These are phyloP conservation scores for Drosophila parthenogenetica DNA, from an alignment of 2,888 invertebrate genomes.

Conservation along the genomic window DNA sequence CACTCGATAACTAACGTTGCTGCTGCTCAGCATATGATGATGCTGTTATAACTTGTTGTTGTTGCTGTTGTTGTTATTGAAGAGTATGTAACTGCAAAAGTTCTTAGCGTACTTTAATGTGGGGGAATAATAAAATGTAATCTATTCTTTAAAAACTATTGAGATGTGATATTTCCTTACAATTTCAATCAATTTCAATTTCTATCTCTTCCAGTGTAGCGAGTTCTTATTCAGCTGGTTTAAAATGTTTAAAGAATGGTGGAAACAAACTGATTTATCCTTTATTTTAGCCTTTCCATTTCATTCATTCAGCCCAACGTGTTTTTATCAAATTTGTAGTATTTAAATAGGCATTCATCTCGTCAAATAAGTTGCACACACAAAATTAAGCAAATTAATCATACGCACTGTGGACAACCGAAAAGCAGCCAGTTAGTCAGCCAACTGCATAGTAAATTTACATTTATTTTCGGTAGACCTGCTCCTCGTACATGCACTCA, in stretches of 20 bases:
- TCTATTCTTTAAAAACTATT: constrained; percentile 5
- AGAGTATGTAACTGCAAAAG: too few species aligned
- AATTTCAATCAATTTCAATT: background rate
- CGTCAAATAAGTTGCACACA: constrained; percentile 23
- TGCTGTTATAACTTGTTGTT: constrained; percentile 14
- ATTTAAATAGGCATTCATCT: constrained; percentile 28
- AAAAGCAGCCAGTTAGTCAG: background rate
- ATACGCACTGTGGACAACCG: constrained; percentile 64
- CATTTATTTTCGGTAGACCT: constrained; percentile 64
- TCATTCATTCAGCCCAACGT: too few species aligned
- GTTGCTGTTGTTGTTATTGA: background rate
- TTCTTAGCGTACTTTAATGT: too few species aligned
- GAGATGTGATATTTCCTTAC: background rate
- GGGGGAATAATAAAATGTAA: background rate
- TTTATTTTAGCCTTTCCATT: too few species aligned
- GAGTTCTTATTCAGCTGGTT: too few species aligned
- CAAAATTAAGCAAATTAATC: constrained; percentile 71
- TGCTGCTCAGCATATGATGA: constrained; percentile 11
- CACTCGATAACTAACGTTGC: constrained; percentile 8
- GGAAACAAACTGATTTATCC: too few species aligned
- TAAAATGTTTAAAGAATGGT: too few species aligned
- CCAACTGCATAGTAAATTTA: constrained; percentile 68
- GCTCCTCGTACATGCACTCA: constrained; percentile 75
- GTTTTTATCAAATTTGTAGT: background rate
- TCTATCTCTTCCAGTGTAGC: too few species aligned